Percentiles rank a stretch among this genome's conserved stretches.
Conservation (phyloP, 2,888 invertebrate species). For the Suillia variegata region DNA sequence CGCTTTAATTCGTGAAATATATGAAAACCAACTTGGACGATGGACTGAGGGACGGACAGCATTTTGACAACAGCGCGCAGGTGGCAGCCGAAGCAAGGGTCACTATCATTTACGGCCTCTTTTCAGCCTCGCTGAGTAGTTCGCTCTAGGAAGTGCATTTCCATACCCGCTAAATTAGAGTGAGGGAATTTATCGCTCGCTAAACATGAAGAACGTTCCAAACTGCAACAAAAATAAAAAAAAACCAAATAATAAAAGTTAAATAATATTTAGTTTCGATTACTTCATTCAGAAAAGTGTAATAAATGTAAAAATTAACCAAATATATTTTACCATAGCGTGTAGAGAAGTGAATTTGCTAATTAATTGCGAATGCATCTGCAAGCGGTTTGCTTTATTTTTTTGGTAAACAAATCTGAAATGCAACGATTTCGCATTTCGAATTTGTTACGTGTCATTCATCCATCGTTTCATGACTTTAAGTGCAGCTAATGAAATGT, state of each 20-base stretch:
- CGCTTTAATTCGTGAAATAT: background rate
- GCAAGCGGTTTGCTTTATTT: background rate
- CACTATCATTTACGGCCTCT: too few relatives aligned
- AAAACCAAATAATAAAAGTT: background rate
- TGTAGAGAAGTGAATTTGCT: background rate
- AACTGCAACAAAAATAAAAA: background rate
- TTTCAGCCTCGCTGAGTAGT: too few relatives aligned
- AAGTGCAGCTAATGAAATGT: background rate
- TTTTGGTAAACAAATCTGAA: background rate
- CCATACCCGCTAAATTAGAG: background rate
- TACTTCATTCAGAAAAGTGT: too few relatives aligned
- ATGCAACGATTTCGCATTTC: background rate
- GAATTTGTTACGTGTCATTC: too few relatives aligned
- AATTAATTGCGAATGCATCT: background rate
- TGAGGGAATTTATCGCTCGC: background rate
- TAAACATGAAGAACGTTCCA: background rate
- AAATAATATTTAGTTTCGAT: too few relatives aligned
- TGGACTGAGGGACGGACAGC: too few relatives aligned
- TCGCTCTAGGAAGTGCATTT: conserved; percentile 21
- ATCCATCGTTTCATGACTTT: background rate
- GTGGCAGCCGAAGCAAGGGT: conserved; percentile 15
- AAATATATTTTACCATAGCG: background rate
- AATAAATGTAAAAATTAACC: background rate
- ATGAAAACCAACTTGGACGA: background rate
- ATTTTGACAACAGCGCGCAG: conserved; percentile 22